Percentiles rank a stretch among this genome's conserved stretches.
These are phyloP conservation scores for Pseudotriccus pelzelni DNA, from an alignment of 2,797 vertebrate species.

Conservation along the genomic window DNA sequence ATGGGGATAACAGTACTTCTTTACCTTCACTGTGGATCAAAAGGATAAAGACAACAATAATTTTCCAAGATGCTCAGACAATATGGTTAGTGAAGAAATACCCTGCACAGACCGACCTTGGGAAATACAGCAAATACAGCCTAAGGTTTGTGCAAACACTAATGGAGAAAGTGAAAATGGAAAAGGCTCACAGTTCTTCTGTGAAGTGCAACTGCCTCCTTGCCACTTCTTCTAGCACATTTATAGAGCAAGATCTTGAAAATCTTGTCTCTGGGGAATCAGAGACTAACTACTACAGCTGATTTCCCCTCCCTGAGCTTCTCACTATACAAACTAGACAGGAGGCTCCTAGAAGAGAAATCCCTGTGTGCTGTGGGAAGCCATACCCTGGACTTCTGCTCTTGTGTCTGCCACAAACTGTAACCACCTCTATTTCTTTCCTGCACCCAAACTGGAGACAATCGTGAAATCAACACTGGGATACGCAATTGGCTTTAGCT, in stretches of 20 bases:
- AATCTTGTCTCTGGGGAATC: not conserved
- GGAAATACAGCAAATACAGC: not conserved
- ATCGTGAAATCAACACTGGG: not conserved
- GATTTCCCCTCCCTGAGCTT: not conserved
- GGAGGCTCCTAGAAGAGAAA: not conserved
- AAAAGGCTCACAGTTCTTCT: not conserved
- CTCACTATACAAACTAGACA: not conserved
- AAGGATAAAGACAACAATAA: not conserved
- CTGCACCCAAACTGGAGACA: not conserved
- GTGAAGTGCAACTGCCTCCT: not conserved
- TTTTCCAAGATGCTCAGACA: constrained; percentile 11
- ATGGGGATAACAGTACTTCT: not conserved
- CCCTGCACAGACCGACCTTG: not conserved
- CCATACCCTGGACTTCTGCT: not conserved
- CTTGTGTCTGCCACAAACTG: fast-evolving
- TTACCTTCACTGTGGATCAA: constrained; percentile 42
- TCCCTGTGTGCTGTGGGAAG: not conserved
- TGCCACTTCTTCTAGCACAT: fast-evolving
- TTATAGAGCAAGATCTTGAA: not conserved
- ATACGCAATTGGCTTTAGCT: not conserved
- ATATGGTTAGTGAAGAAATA: not conserved
- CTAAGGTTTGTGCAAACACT: not conserved
- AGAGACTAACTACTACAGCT: not conserved
- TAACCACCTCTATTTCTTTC: not conserved
- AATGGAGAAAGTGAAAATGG: not conserved